Conservation (phyloP, 2,888 invertebrate genomes). For the Yponomeuta sedellus region DNA sequence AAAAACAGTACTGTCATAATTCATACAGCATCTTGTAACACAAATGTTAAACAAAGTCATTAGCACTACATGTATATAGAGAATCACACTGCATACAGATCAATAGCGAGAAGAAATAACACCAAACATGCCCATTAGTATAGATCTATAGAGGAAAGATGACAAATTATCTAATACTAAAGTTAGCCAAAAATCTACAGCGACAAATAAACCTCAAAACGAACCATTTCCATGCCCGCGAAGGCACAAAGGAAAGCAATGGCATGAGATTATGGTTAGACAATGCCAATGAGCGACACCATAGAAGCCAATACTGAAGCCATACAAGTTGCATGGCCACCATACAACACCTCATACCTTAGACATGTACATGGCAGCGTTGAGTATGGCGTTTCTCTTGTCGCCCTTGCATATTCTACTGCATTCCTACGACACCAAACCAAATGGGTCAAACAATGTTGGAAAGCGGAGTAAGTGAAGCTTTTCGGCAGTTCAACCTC, state of each 20-base stretch:
- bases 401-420: constrained; percentile 77
- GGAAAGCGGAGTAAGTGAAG: background rate
- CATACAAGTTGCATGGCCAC: background rate
- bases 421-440: constrained; percentile 73
- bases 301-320: background rate
- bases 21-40: background rate
- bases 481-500: background rate
- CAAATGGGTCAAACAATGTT: background rate
- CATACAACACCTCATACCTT: constrained; percentile 71
- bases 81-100: background rate
- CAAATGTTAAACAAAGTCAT: background rate
- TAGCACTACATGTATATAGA: background rate
- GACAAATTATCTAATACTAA: no score
- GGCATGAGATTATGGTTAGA: no score
- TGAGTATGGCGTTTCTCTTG: constrained; percentile 79
- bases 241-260: no score
- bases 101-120: background rate
- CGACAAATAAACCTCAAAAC: no score
- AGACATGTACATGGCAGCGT: constrained; percentile 80
- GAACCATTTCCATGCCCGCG: no score
- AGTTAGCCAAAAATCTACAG: no score
- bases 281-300: no score
- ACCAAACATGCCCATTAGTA: background rate
- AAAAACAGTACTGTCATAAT: no score
- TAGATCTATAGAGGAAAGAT: background rate